phyloP scores from a whole-genome alignment of 1,140 invertebrate genomes.

The Procambarus virginalis region DNA sequence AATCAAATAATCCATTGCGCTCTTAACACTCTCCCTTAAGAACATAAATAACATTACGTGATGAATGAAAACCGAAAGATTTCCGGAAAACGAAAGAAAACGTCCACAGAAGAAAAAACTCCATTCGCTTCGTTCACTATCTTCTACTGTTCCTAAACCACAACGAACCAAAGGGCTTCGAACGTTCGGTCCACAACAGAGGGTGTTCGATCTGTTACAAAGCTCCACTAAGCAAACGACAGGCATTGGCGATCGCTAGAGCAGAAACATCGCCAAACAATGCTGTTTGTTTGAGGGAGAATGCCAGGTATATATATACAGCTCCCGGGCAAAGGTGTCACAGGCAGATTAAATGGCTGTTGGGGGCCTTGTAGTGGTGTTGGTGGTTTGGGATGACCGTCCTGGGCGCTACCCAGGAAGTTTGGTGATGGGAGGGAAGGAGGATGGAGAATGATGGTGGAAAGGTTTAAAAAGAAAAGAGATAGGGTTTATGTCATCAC shows the following conservation, averaged over 20 bases:
- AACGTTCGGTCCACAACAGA: constrained; percentile 1
- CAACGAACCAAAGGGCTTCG: constrained; percentile 13
- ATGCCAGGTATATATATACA: background rate
- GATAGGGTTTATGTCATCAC: too few relatives aligned
- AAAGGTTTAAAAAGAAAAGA: background rate
- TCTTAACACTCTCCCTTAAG: too few relatives aligned
- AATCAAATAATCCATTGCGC: too few relatives aligned
- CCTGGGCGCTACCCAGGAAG: too few relatives aligned
- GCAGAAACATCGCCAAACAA: constrained; percentile 52
- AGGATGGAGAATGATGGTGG: background rate
- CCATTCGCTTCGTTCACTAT: too few relatives aligned
- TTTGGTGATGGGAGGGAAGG: background rate
- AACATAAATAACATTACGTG: too few relatives aligned
- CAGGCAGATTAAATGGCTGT: background rate
- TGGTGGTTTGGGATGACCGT: background rate
- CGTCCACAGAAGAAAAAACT: too few relatives aligned
- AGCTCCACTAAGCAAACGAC: constrained; percentile 49
- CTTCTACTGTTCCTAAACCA: background rate
- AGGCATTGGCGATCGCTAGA: constrained; percentile 19
- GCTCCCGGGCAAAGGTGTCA: background rate
- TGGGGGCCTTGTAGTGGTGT: background rate
- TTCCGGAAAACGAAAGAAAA: too few relatives aligned
- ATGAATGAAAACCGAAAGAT: too few relatives aligned
- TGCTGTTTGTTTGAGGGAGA: background rate
- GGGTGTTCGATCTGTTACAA: constrained; percentile 40